Evolutionary conservation across 2,797 vertebrate species (phyloP).

Genomic region (Yasuhikotakia modesta): DNA sequence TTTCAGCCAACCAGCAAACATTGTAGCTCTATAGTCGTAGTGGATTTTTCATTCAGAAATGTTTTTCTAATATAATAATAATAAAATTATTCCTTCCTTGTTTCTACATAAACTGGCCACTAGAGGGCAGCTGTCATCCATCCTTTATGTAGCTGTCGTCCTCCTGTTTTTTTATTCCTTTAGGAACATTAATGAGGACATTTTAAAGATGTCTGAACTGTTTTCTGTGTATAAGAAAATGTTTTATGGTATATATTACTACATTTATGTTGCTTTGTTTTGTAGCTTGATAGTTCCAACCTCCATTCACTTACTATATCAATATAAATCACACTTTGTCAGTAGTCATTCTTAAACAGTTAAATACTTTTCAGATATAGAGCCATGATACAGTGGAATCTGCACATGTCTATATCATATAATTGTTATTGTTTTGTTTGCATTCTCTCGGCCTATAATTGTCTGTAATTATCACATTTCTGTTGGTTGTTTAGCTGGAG

Average conservation of each 20-base stretch:
- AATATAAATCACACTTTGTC: no score
- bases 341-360: neutral
- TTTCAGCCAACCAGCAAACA: neutral
- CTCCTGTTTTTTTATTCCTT: no score
- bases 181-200: no score
- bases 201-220: no score
- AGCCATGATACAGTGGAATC: neutral
- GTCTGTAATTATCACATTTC: slow-evolving; percentile 1
- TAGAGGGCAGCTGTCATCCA: slow-evolving; percentile 9
- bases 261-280: no score
- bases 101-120: neutral
- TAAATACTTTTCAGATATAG: neutral
- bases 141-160: no score
- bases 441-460: no score
- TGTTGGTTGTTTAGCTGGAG: slow-evolving; percentile 81
- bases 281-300: no score
- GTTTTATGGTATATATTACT: no score
- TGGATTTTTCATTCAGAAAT: neutral
- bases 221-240: no score
- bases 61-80: neutral
- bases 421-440: neutral
- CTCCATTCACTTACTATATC: no score
- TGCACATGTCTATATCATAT: neutral
- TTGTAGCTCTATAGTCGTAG: neutral
- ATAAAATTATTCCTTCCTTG: neutral